phyloP scores from a whole-genome alignment of 2,888 invertebrate genomes.

The Coronaproctus castanopsis region DNA sequence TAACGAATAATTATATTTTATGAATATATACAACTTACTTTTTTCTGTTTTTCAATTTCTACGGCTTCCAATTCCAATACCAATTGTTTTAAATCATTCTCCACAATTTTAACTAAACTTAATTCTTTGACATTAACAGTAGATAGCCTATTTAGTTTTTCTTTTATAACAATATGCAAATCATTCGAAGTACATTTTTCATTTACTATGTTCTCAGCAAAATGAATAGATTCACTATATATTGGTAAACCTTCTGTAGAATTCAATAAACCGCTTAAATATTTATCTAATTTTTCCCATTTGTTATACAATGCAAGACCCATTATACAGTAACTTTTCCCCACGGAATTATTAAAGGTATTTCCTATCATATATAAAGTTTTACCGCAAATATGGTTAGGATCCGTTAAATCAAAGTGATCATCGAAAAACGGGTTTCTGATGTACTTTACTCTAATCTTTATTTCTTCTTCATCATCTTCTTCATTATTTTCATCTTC shows the following conservation, averaged over 20 bases:
- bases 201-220: slow-evolving; percentile 6
- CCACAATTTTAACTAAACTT: slow-evolving; percentile 20
- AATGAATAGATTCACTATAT: slow-evolving; percentile 16
- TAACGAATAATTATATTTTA: too few species aligned
- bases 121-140: slow-evolving; percentile 25
- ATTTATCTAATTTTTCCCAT: slow-evolving; percentile 32
- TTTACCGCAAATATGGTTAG: slow-evolving; percentile 56
- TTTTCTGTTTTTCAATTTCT: slow-evolving; percentile 37
- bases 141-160: slow-evolving; percentile 26
- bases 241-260: slow-evolving; percentile 23
- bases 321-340: slow-evolving; percentile 37
- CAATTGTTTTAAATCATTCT: slow-evolving; percentile 30
- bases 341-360: slow-evolving; percentile 28
- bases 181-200: slow-evolving; percentile 10
- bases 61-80: slow-evolving; percentile 34
- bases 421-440: slow-evolving; percentile 70
- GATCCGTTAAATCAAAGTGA: slow-evolving; percentile 65
- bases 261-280: slow-evolving; percentile 21
- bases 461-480: slow-evolving; percentile 36
- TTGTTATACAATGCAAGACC: slow-evolving; percentile 48
- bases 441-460: slow-evolving; percentile 55
- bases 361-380: slow-evolving; percentile 46
- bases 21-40: too few species aligned
- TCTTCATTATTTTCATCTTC: slow-evolving; percentile 26
- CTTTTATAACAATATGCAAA: slow-evolving; percentile 22